Evolutionary conservation across 2,113 vertebrate genomes (phyloP).

Genomic region (Perognathus longimembris): DNA sequence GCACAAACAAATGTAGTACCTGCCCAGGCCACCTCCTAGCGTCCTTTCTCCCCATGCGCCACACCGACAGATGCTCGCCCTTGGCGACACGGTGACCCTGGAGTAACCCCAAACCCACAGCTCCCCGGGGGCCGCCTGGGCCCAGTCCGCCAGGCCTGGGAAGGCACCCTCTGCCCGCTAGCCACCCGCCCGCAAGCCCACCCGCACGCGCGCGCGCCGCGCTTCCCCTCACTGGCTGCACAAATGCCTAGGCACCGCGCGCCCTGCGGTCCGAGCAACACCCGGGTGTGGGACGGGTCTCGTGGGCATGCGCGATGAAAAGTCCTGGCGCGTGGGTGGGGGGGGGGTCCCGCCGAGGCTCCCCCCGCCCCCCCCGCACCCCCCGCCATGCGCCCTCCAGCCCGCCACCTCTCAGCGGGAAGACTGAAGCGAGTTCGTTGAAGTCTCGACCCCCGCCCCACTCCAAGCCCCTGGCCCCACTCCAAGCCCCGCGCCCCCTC

Average conservation of each 20-base stretch:
- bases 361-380: background rate
- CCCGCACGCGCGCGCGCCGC: background rate
- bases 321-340: too few species aligned
- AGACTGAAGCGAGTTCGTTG: too few species aligned
- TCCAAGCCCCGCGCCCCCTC: background rate
- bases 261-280: too few species aligned
- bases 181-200: too few species aligned
- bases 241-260: too few species aligned
- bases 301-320: too few species aligned
- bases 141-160: background rate
- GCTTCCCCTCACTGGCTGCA: too few species aligned
- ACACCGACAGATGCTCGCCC: background rate
- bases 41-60: background rate
- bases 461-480: too few species aligned
- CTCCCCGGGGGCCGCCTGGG: background rate
- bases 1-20: rapidly evolving
- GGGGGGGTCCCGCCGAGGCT: too few species aligned
- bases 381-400: background rate
- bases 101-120: rapidly evolving
- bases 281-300: too few species aligned
- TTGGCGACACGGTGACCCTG: background rate
- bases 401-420: background rate
- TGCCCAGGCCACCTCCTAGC: background rate
- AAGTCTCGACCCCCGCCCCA: background rate
- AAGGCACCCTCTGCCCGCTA: conserved; percentile 38